phyloP scores from a whole-genome alignment of 2,113 vertebrate genomes.

The Regulus satrapa region DNA sequence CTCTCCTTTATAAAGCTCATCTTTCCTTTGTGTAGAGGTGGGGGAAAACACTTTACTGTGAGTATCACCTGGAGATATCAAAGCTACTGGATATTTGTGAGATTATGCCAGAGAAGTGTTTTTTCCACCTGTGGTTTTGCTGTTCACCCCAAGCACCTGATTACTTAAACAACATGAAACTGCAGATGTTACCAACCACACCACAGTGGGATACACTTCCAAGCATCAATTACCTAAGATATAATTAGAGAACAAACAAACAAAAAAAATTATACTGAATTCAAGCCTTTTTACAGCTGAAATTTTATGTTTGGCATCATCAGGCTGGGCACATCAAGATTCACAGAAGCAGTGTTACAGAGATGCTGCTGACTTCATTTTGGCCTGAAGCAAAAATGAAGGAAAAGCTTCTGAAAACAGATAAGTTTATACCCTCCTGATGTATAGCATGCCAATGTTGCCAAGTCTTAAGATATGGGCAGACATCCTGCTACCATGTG shows the following conservation, averaged over 20 bases:
- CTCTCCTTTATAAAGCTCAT: not conserved
- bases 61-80: not conserved
- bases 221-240: not conserved
- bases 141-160: not conserved
- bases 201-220: not conserved
- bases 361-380: not conserved
- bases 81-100: not conserved
- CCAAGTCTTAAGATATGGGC: rapidly evolving
- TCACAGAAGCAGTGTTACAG: not conserved
- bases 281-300: not conserved
- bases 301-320: not conserved
- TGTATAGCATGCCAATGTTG: rapidly evolving
- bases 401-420: not conserved
- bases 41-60: not conserved
- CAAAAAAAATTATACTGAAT: not conserved
- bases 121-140: not conserved
- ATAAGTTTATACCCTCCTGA: not conserved
- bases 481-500: not conserved
- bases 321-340: not conserved
- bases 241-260: not conserved
- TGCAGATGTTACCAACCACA: not conserved
- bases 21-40: rapidly evolving
- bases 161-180: not conserved
- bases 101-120: not conserved
- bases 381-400: not conserved